phyloP scores from a whole-genome alignment of 2,113 vertebrate genomes.

The Merops nubicus region DNA sequence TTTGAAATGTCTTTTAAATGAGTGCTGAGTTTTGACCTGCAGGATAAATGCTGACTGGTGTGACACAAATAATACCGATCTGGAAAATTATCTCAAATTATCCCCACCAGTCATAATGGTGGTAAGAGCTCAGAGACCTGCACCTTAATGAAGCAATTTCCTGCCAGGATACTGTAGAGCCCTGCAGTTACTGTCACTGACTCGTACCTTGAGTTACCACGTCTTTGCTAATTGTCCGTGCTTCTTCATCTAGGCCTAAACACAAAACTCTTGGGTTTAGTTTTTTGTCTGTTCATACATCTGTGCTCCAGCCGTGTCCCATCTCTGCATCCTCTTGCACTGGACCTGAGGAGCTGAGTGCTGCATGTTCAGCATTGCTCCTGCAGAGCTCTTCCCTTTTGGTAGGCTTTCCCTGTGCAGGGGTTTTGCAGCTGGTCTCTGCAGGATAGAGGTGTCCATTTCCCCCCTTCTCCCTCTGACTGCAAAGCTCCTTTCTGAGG shows the following conservation, averaged over 20 bases:
- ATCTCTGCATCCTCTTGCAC: rapidly evolving
- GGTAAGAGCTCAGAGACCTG: slow-evolving; percentile 34
- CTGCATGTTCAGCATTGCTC: neutral
- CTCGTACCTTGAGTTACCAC: neutral
- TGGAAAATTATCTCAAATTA: slow-evolving; percentile 66
- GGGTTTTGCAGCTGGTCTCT: neutral
- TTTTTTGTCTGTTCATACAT: neutral
- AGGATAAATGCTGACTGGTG: slow-evolving; percentile 50
- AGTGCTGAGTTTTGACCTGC: slow-evolving; percentile 55
- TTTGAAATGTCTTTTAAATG: slow-evolving; percentile 70
- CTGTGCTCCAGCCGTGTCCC: rapidly evolving
- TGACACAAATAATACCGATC: slow-evolving; percentile 52
- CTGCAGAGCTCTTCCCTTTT: neutral
- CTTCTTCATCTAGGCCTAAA: neutral
- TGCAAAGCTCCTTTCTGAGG: neutral
- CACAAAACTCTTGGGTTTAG: neutral
- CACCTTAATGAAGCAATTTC: slow-evolving; percentile 32
- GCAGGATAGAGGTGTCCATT: neutral
- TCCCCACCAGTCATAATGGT: neutral
- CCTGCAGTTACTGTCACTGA: neutral
- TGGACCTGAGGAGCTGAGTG: neutral
- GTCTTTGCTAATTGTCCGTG: neutral
- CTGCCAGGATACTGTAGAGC: slow-evolving; percentile 15
- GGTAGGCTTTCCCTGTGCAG: neutral
- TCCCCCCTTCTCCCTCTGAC: neutral